Evolutionary conservation across 2,888 invertebrate species (phyloP).

Genomic region (Agrilus cyanescens): DNA sequence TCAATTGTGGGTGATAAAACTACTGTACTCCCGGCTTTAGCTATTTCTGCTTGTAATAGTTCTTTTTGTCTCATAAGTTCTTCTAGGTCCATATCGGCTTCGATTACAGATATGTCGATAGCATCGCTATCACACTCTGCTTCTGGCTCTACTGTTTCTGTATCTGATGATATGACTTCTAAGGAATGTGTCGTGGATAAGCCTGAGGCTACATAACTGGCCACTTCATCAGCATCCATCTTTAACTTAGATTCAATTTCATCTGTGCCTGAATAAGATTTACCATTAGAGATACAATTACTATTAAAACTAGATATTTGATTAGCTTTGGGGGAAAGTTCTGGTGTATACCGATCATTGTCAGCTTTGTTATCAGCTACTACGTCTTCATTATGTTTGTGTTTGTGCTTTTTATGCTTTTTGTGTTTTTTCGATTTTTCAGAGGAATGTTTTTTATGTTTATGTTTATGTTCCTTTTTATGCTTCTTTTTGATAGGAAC

Average conservation of each 20-base stretch:
- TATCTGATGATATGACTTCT: constrained; percentile 57
- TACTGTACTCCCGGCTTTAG: constrained; percentile 40
- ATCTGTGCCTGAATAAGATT: constrained; percentile 25
- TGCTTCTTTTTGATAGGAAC: constrained; percentile 47
- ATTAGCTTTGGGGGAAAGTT: constrained; percentile 22
- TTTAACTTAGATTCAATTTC: constrained; percentile 22
- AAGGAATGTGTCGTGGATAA: constrained; percentile 34
- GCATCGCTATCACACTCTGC: constrained; percentile 60
- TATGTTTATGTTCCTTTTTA: constrained; percentile 46
- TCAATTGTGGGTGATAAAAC: constrained; percentile 30
- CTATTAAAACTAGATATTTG: constrained; percentile 21
- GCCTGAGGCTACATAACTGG: constrained; percentile 38
- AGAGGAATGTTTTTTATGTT: constrained; percentile 38
- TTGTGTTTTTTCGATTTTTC: constrained; percentile 51
- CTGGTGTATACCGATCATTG: constrained; percentile 33
- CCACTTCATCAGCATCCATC: constrained; percentile 39
- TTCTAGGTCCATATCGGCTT: constrained; percentile 77
- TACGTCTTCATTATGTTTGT: constrained; percentile 37
- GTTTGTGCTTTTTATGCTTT: constrained; percentile 50
- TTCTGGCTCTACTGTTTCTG: constrained; percentile 50
- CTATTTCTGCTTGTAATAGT: constrained; percentile 67
- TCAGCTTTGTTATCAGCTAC: constrained; percentile 34
- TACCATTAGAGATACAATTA: constrained; percentile 27
- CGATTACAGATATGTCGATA: constrained; percentile 56
- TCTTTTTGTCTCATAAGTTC: constrained; percentile 86